Evolutionary conservation across 2,888 invertebrate species (phyloP), one percentile per base, ranked within the genome.

Genomic region (Nemapogon koenigi): DNA sequence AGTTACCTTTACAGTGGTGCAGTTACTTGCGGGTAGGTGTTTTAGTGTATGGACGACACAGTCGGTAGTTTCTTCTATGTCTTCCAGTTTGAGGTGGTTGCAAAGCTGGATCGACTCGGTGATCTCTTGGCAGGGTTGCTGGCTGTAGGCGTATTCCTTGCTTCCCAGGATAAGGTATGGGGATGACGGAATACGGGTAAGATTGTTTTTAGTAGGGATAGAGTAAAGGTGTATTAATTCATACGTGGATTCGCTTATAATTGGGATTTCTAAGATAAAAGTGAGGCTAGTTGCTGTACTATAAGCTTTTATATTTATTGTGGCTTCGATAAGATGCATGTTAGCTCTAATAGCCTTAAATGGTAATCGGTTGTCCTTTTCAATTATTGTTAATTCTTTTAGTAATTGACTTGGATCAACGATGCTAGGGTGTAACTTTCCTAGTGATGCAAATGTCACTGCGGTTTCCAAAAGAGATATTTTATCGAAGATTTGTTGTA

Each of bases 401-500:
- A 32, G 4, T 3, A 32, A 11, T 10, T 16, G 4, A 3, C 4
- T 4, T n/a, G 32, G 32, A 3, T 32, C 32, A 3, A 32, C 32
- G 4, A 17, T 32, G 6, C 32, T 17, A 4, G 32, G 32, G 18
- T 32, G 16, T n/a, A 32, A 17, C n/a, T 32, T 32, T 4, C 17
- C 17, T 17, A 32, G 4, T 8, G 18, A n/a, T 7, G 32, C 32
- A 17, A 32, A 32, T 7, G 32, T 4, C 3, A 32, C 18, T 3
- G 32, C 32, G 6, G 16, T 32, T 32, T 32, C 32, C 18, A 32
- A 32, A 11, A 32, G 18, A 10, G 11, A 18, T n/a, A 11, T 4
- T 17, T 32, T 32, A 32, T 32, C 32, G 15, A 18, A 32, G 6
- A 32, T 32, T 32, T 32, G 32, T 32, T 32, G 32, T 8, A 32